These are phyloP conservation scores for pig (Sus scrofa) DNA, from an alignment of 2,113 vertebrate genomes.

Conservation along the genomic window DNA sequence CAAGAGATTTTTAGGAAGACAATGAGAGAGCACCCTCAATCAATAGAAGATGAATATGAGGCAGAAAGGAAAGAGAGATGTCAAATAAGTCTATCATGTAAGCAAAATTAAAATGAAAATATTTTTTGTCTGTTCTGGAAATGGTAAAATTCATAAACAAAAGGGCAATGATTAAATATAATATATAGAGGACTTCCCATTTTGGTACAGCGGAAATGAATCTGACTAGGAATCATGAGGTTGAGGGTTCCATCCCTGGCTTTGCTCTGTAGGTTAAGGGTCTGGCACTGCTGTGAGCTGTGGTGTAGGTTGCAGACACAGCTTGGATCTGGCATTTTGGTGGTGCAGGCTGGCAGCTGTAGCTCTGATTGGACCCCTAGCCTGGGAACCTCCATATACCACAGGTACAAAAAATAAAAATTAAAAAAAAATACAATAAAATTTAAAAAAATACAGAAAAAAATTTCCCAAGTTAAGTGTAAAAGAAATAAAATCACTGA, in stretches of 20 bases:
- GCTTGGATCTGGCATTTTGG: no score
- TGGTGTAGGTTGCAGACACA: no score
- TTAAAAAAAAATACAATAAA: no score
- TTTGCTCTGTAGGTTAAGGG: no score
- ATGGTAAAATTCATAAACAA: background rate
- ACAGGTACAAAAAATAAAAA: no score
- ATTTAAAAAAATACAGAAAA: background rate
- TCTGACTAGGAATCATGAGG: no score
- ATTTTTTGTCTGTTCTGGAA: background rate
- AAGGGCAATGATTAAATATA: background rate
- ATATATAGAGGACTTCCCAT: background rate
- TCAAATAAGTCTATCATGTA: background rate
- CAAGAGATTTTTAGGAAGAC: background rate
- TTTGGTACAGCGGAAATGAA: no score
- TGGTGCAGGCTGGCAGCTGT: no score
- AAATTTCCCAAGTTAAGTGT: background rate
- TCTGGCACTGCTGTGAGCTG: no score
- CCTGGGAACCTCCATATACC: no score
- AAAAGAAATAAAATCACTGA: background rate
- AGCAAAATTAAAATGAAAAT: slow-evolving; percentile 18
- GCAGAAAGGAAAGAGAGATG: background rate
- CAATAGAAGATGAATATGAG: background rate
- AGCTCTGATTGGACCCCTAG: no score
- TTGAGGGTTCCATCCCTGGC: no score
- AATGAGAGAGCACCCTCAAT: background rate